Evolutionary conservation across 2,797 vertebrate species (phyloP).

Genomic region (Bovichtus diacanthus): DNA sequence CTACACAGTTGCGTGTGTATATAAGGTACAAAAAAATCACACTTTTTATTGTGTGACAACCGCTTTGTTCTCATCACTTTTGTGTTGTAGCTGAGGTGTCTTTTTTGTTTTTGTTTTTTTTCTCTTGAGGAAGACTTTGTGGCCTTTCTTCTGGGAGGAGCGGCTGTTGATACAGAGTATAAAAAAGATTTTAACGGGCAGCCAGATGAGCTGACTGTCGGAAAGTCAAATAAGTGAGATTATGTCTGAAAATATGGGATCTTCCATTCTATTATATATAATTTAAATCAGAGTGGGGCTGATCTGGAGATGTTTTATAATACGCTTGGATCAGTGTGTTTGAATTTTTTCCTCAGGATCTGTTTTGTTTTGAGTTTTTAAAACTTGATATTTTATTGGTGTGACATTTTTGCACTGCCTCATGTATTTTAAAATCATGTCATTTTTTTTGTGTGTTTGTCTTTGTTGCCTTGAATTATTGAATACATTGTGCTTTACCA

Average conservation of each 20-base stretch:
- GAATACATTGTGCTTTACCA: conserved; percentile 84
- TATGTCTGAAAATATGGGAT: conserved; percentile 65
- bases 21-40: conserved; percentile 80
- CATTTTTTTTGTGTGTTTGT: conserved; percentile 64
- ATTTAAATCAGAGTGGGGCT: conserved; percentile 80
- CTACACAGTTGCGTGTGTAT: conserved; percentile 77
- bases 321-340: conserved; percentile 70
- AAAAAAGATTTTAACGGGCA: conserved; percentile 30
- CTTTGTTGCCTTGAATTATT: conserved; percentile 84
- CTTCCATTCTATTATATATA: conserved; percentile 76
- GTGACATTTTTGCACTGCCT: conserved; percentile 87
- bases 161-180: conserved; percentile 59
- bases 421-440: conserved; percentile 76
- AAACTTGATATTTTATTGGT: conserved; percentile 80
- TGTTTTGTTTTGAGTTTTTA: conserved; percentile 77
- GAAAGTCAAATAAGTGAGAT: conserved; percentile 67
- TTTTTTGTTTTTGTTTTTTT: conserved; percentile 38
- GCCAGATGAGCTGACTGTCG: conserved; percentile 60
- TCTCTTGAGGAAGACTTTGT: conserved; percentile 60
- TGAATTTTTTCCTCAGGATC: conserved; percentile 84
- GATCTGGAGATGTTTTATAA: conserved; percentile 75
- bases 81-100: conserved; percentile 55
- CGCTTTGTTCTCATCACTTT: conserved; percentile 61
- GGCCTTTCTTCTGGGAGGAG: conserved; percentile 74
- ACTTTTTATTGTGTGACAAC: conserved; percentile 62